Evolutionary conservation across 1,140 invertebrate species (phyloP), one percentile per base, ranked within the genome.

Genomic region (Drosophila erecta): DNA sequence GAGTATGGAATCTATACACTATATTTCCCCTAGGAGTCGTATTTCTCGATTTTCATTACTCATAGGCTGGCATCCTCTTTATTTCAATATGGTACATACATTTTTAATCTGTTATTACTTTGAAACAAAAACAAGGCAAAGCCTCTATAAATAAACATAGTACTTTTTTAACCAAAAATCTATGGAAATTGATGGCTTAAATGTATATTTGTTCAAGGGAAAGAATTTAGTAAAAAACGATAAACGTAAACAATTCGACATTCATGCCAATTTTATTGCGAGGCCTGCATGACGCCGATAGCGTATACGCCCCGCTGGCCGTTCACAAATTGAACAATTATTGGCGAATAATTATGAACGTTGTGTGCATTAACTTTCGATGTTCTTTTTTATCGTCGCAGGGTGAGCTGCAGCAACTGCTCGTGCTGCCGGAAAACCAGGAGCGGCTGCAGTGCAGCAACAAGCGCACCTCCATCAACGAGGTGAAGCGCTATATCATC

Each of bases 401-500:
- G 91, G 91, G 91, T 7, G 91, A 92, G 37, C 59, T 92, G 65
- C 91, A 92, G 44, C 91, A 92, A 65, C 59, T 92, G 20, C 62
- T 92, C 24, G 77, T 92, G 20, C 54, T 92, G 60, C 91, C 91
- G 20, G 86, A 91, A 33, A 84, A 92, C n/a, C 90, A 92, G 59
- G 91, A 92, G 62, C 56, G 89, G 3, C 54, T 85, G 44, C 91
- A 92, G 65, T 92, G 91, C 76, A 92, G 91, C 61, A 86, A 74
- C 27, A 85, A 81, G 53, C 74, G 91, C 12, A 92, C 86, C 44
- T 92, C 91, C 20, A 92, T 92, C 69, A 92, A 92, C 62, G 91
- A 92, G 70, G 91, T 92, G 10, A 92, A 92, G 56, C 91, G 91
- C 15, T 92, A 92, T 43, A 92, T 92, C 44, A 92, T 92, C 65